Conservation (phyloP, 2,888 invertebrate species). For the Dolichomitus sp. region DNA sequence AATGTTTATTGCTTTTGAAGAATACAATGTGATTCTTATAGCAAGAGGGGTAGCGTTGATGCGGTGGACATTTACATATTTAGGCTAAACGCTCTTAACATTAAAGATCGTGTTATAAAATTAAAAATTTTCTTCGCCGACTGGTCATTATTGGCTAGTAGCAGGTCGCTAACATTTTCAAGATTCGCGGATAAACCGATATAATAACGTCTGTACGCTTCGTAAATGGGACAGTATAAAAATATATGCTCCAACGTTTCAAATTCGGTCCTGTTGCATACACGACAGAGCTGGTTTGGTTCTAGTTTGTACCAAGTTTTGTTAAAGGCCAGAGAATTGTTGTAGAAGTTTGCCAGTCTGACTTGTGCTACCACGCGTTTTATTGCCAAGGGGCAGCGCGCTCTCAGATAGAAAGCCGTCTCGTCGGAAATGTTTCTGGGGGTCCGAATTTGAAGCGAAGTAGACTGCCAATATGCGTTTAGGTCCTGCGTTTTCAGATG, state of each 20-base stretch:
- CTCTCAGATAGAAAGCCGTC: background rate
- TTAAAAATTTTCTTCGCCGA: background rate
- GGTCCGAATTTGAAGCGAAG: too few relatives aligned
- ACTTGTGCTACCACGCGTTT: background rate
- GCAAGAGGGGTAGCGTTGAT: too few relatives aligned
- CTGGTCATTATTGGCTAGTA: too few relatives aligned
- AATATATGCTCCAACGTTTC: background rate
- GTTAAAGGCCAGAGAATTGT: background rate
- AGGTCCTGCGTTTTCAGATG: too few relatives aligned
- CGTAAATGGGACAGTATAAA: background rate
- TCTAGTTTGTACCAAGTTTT: background rate
- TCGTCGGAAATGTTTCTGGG: too few relatives aligned
- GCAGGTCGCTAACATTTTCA: too few relatives aligned
- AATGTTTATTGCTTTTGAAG: too few relatives aligned
- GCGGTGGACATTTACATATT: too few relatives aligned
- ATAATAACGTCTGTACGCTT: slow-evolving; percentile 54
- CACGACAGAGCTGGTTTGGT: background rate
- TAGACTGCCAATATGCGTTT: too few relatives aligned
- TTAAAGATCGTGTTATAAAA: background rate
- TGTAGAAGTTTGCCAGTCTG: background rate
- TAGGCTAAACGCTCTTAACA: too few relatives aligned
- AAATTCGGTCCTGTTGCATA: slow-evolving; percentile 1
- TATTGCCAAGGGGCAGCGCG: background rate
- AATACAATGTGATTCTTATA: too few relatives aligned
- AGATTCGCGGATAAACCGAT: background rate